Percentiles rank a stretch among this genome's conserved stretches.
Evolutionary conservation across 2,797 vertebrate genomes (phyloP).

Genomic region (Manis javanica): DNA sequence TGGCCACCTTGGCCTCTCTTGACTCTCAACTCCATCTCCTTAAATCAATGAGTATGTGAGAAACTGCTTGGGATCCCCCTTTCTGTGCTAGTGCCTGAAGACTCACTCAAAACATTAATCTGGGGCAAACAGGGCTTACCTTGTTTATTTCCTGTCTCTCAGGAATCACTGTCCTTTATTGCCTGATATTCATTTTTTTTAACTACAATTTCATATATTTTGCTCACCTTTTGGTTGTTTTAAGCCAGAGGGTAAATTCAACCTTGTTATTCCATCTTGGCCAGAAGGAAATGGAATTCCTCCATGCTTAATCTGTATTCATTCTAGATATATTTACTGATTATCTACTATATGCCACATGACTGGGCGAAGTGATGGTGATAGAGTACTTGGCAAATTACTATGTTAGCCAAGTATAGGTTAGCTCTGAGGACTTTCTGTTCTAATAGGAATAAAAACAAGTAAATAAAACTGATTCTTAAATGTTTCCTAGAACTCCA

Average conservation of each 20-base stretch:
- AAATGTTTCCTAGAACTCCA: neutral
- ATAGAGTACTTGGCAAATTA: neutral
- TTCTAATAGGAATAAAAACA: constrained; percentile 14
- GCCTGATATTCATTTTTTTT: neutral
- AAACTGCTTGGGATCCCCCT: neutral
- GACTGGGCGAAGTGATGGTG: neutral
- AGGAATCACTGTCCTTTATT: neutral
- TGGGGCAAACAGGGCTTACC: neutral
- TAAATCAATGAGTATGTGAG: neutral
- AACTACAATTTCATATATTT: neutral
- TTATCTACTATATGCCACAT: neutral
- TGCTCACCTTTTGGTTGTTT: neutral
- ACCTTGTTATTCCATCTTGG: neutral
- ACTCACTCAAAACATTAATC: neutral
- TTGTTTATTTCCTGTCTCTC: neutral
- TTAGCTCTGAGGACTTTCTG: neutral
- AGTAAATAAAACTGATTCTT: neutral
- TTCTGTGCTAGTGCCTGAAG: neutral
- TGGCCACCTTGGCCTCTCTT: neutral
- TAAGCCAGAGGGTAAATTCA: neutral
- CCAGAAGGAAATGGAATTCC: neutral
- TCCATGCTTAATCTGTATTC: neutral
- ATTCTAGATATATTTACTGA: neutral
- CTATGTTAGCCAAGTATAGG: neutral
- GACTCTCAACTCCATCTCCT: neutral